Evolutionary conservation across 2,113 vertebrate genomes (phyloP).

Genomic region (Ochotona princeps): DNA sequence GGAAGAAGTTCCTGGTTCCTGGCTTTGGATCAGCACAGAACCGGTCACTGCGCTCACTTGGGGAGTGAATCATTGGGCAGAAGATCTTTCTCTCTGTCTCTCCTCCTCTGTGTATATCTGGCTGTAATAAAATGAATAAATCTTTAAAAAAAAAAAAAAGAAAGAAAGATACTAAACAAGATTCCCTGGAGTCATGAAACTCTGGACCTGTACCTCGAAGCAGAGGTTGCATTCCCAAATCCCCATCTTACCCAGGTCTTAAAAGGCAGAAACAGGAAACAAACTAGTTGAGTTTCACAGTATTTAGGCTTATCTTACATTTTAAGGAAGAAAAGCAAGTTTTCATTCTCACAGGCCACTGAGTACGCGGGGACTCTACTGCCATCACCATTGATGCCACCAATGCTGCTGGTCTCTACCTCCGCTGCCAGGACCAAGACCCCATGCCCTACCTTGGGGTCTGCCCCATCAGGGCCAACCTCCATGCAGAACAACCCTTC

Average conservation of each 20-base stretch:
- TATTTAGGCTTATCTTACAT: not conserved
- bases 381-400: not conserved
- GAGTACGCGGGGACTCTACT: not conserved
- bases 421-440: not conserved
- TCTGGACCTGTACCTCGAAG: not conserved
- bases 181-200: not conserved
- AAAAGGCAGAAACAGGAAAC: conserved; percentile 33
- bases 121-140: too few species aligned
- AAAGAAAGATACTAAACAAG: conserved; percentile 37
- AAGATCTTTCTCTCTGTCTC: too few species aligned
- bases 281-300: not conserved
- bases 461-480: not conserved
- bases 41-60: too few species aligned
- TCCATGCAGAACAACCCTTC: not conserved
- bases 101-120: too few species aligned
- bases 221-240: not conserved
- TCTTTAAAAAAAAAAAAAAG: too few species aligned
- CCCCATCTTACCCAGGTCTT: not conserved
- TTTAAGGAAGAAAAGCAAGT: not conserved
- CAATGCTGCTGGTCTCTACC: not conserved
- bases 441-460: not conserved
- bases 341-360: not conserved
- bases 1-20: too few species aligned
- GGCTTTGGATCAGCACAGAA: too few species aligned
- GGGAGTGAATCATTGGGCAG: too few species aligned